Conservation (phyloP, 2,113 vertebrate genomes). For the Thunnus maccoyii region DNA sequence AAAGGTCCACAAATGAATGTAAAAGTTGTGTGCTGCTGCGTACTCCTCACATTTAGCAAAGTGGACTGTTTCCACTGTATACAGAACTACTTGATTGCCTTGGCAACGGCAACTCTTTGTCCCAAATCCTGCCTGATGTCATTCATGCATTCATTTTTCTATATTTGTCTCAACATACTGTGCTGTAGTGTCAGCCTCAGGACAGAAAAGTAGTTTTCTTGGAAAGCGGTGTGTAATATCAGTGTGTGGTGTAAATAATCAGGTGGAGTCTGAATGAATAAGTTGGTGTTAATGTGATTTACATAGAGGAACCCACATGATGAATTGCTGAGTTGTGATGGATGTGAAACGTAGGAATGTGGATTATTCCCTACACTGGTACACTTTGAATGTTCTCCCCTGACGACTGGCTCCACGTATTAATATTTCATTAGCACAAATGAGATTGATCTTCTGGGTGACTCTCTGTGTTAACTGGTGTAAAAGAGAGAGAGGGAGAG, state of each 20-base stretch:
- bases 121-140: conserved; percentile 31
- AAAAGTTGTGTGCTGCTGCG: conserved; percentile 28
- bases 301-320: conserved; percentile 17
- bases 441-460: conserved; percentile 74
- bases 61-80: conserved; percentile 1
- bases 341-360: conserved; percentile 35
- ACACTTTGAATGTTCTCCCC: conserved; percentile 65
- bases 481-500: conserved; percentile 10
- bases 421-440: conserved; percentile 80
- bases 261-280: background rate
- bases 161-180: conserved; percentile 58
- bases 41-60: conserved; percentile 25
- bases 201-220: conserved; percentile 22
- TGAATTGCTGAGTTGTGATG: conserved; percentile 29
- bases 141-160: conserved; percentile 63
- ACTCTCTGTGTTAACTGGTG: conserved; percentile 62
- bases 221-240: background rate
- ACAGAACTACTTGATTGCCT: conserved; percentile 50
- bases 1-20: conserved; percentile 18
- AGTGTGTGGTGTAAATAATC: conserved; percentile 27
- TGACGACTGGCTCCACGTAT: conserved; percentile 61
- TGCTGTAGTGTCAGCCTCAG: conserved; percentile 22
- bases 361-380: conserved; percentile 51
- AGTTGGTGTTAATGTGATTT: conserved; percentile 3
- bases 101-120: conserved; percentile 64